Evolutionary conservation across 2,888 invertebrate species (phyloP).

Genomic region (Sisyra nigra): DNA sequence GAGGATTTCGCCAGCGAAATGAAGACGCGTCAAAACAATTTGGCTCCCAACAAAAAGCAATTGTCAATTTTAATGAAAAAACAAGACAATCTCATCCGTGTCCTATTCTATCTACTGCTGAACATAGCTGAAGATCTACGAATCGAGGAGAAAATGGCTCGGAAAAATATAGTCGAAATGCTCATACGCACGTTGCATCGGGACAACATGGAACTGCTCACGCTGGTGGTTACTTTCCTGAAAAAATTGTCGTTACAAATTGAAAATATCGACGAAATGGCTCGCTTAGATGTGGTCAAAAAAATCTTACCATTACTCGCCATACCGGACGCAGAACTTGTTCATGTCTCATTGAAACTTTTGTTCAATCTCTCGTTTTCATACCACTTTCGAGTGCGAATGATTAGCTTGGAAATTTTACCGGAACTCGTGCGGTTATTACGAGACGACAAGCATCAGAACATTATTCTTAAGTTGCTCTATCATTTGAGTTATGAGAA

Average conservation of each 20-base stretch:
- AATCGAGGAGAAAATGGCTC: constrained; percentile 94
- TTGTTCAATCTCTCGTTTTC: constrained; percentile 95
- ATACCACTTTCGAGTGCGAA: constrained; percentile 65
- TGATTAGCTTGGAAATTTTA: constrained; percentile 77
- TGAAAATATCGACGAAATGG: constrained; percentile 91
- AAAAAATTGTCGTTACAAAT: constrained; percentile 88
- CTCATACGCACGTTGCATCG: constrained; percentile 79
- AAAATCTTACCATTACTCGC: constrained; percentile 69
- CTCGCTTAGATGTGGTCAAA: constrained; percentile 60
- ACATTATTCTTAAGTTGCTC: constrained; percentile 61
- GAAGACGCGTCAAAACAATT: constrained; percentile 22
- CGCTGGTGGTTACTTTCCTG: constrained; percentile 82
- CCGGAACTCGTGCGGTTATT: constrained; percentile 81
- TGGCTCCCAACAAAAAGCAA: constrained; percentile 47
- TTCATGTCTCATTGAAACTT: constrained; percentile 72
- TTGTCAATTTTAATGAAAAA: constrained; percentile 71
- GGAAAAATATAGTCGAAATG: constrained; percentile 78
- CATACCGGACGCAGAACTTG: constrained; percentile 41
- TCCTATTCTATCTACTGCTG: constrained; percentile 80
- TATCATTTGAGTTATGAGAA: constrained; percentile 95
- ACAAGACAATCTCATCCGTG: constrained; percentile 83
- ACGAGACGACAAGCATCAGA: constrained; percentile 66
- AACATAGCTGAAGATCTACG: constrained; percentile 92
- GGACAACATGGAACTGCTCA: constrained; percentile 75
- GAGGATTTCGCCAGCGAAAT: constrained; percentile 25